These are phyloP conservation scores for Apotomis capreana DNA, from an alignment of 2,888 invertebrate species.

Conservation along the genomic window DNA sequence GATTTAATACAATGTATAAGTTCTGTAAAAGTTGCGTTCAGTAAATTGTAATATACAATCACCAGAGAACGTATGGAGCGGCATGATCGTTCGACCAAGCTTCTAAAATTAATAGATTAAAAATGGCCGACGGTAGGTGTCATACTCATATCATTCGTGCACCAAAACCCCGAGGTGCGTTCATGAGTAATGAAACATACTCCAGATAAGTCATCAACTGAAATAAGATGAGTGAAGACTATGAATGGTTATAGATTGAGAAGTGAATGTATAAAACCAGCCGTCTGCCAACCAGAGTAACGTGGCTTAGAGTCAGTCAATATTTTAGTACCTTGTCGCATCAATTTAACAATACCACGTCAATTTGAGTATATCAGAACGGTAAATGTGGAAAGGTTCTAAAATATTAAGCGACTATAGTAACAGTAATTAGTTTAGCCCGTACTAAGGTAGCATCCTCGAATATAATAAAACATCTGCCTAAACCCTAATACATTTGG, in stretches of 20 bases:
- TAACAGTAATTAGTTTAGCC: background rate
- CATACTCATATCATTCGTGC: too few relatives aligned
- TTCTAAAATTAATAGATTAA: too few relatives aligned
- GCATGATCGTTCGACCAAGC: too few relatives aligned
- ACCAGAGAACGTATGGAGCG: too few relatives aligned
- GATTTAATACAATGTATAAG: too few relatives aligned
- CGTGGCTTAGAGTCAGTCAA: background rate
- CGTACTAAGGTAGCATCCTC: background rate
- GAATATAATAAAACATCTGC: conserved; percentile 14
- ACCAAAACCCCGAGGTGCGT: too few relatives aligned
- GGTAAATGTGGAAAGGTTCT: background rate
- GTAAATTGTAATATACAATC: too few relatives aligned
- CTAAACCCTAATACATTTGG: conserved; percentile 38
- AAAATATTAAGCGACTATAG: background rate
- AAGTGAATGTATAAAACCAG: conserved; percentile 1
- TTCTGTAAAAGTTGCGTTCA: too few relatives aligned
- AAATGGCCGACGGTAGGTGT: too few relatives aligned
- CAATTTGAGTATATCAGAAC: background rate
- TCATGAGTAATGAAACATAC: too few relatives aligned
- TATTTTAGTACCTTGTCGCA: background rate
- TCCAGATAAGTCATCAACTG: too few relatives aligned
- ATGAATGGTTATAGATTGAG: background rate
- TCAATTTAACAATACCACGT: background rate
- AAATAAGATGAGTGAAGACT: too few relatives aligned
- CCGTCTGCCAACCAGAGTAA: conserved; percentile 13